Evolutionary conservation across 1,140 invertebrate species (phyloP).

Genomic region (Heliconius hewitsoni): DNA sequence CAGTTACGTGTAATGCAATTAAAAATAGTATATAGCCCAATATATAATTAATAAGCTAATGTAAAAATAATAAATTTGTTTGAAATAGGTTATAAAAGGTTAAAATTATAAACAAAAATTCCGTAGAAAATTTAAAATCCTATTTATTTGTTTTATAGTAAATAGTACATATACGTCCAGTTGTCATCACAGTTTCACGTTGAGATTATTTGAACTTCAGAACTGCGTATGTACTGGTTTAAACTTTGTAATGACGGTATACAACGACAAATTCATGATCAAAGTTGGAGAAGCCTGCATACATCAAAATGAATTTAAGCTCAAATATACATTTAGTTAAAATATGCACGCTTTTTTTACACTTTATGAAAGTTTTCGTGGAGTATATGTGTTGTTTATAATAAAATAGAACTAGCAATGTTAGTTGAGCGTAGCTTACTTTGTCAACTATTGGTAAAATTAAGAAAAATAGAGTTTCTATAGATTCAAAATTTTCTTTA

Average conservation of each 20-base stretch:
- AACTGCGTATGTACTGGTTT: background rate
- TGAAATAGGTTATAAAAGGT: background rate
- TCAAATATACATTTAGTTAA: background rate
- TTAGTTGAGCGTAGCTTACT: too few relatives aligned
- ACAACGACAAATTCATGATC: conserved; percentile 22
- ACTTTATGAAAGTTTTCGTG: too few relatives aligned
- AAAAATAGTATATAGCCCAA: too few relatives aligned
- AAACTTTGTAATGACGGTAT: conserved; percentile 19
- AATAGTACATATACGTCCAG: background rate
- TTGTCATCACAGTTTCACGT: background rate
- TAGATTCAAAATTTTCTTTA: too few relatives aligned
- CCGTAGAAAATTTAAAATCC: background rate
- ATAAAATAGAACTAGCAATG: too few relatives aligned
- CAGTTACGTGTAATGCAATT: too few relatives aligned
- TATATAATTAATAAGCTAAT: too few relatives aligned
- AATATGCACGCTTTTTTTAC: background rate
- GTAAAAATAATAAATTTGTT: too few relatives aligned
- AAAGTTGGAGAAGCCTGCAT: conserved; percentile 20
- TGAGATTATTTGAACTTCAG: background rate
- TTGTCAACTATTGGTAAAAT: too few relatives aligned
- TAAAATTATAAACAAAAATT: background rate
- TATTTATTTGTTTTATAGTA: background rate
- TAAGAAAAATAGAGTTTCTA: too few relatives aligned
- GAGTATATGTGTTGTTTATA: too few relatives aligned
- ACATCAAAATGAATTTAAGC: conserved; percentile 10